Evolutionary conservation across 2,888 invertebrate species (phyloP).

Genomic region (Automeris io): DNA sequence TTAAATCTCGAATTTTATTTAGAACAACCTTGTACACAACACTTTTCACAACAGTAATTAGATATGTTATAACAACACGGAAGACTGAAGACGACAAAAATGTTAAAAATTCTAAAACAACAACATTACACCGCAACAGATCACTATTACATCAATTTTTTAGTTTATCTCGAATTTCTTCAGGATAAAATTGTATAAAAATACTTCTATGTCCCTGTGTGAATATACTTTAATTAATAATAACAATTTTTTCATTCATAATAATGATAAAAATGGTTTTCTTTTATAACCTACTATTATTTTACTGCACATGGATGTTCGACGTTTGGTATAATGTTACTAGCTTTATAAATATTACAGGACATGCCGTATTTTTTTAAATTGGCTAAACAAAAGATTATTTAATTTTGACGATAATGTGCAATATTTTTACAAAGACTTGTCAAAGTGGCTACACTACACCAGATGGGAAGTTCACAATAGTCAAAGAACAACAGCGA

Average conservation of each 20-base stretch:
- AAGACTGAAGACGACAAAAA: conserved; percentile 30
- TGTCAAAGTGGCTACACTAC: too few relatives aligned
- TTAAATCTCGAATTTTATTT: conserved; percentile 52
- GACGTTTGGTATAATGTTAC: conserved; percentile 49
- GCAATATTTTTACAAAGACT: too few relatives aligned
- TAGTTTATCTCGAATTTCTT: conserved; percentile 18
- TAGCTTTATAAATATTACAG: conserved; percentile 12
- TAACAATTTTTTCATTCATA: conserved; percentile 60
- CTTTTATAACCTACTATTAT: conserved; percentile 38
- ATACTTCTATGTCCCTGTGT: conserved; percentile 4
- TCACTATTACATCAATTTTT: conserved; percentile 18
- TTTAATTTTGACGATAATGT: too few relatives aligned
- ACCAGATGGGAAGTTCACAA: too few relatives aligned
- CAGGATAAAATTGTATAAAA: conserved; percentile 10
- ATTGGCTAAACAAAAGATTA: too few relatives aligned
- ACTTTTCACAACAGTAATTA: conserved; percentile 26
- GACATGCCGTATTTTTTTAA: too few relatives aligned
- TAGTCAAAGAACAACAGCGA: too few relatives aligned
- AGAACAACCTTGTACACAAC: conserved; percentile 57
- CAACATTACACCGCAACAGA: conserved; percentile 21
- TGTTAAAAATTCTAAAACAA: conserved; percentile 17
- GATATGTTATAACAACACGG: conserved; percentile 27
- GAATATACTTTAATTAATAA: conserved; percentile 7
- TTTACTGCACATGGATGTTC: conserved; percentile 60
- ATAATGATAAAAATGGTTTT: conserved; percentile 42